Base-by-base conservation (phyloP, 2,797 vertebrate genomes). In the Scolopax bukidnonensis region DNA sequence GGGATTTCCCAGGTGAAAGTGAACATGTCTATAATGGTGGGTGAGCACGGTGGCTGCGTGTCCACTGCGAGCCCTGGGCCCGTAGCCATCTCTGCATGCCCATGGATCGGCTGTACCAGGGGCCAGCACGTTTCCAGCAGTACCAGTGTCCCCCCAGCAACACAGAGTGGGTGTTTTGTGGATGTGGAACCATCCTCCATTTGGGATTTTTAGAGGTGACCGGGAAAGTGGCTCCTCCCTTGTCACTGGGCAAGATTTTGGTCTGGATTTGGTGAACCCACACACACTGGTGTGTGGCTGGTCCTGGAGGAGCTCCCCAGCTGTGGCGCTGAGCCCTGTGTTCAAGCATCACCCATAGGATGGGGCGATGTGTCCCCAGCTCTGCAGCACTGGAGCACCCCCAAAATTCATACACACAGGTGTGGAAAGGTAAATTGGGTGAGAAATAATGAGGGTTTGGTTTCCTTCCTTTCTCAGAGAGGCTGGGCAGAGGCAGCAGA, bases 361-460 rank as follows among this genome's bases (percentile, higher is more conserved):
- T 57, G 24, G 33, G 51, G 7, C 0, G 1, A 12, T 2, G 17
- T 11, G 25, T 36, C 30, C 47, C 45, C 16, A 11, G 24, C 27
- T 18, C 16, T 2, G 19, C 45, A 59, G 36, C 33, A 17, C n/a
- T 10, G 0, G 48, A 32, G 6, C 9, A 10, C 33, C 63, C 70
- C 38, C 18, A 12, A 6, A 60, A 50, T 2, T 3, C 51, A 15
- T 6, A 3, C 3, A 1, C 12, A 17, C 3, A 0, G 28, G 13
- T 11, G 3, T 4, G 33, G 27, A 43, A 47, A 12, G 18, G 4
- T 18, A 2, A 2, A 1, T 13, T 8, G 30, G 51, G 27, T 54
- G 16, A 56, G 21, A 32, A 69, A 27, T 0, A 11, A 3, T 1
- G 1, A 1, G 11, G 11, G 3, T 36, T 36, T 68, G 50, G 33